Percentiles rank a stretch among this genome's conserved stretches.
Evolutionary conservation across 2,888 invertebrate species (phyloP).

Genomic region (Pecten maximus): DNA sequence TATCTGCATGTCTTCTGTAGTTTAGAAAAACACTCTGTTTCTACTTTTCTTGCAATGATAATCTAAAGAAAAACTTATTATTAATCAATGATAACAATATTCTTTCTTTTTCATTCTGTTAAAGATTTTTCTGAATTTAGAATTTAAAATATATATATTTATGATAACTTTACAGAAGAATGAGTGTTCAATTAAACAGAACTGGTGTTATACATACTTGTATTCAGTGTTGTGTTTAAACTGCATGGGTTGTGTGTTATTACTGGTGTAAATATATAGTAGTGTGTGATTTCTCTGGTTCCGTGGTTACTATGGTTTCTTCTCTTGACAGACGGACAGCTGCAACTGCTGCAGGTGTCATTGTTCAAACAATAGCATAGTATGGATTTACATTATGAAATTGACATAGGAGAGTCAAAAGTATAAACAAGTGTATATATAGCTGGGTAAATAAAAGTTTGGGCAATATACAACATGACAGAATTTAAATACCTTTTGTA

Average conservation of each 20-base stretch:
- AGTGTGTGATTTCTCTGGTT: constrained; percentile 17
- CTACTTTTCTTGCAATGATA: constrained; percentile 23
- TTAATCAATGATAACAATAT: constrained; percentile 26
- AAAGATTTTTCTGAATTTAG: neutral
- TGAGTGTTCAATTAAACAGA: constrained; percentile 1
- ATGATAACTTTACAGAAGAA: neutral
- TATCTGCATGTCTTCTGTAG: constrained; percentile 35
- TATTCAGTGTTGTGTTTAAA: constrained; percentile 33
- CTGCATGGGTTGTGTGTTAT: constrained; percentile 18
- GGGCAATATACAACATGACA: too few relatives aligned
- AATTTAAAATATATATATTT: neutral
- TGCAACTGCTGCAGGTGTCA: neutral
- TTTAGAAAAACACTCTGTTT: neutral
- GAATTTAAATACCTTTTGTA: neutral
- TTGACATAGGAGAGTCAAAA: too few relatives aligned
- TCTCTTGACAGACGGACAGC: neutral
- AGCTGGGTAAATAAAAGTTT: too few relatives aligned
- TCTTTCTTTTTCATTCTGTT: neutral
- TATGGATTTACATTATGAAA: too few relatives aligned
- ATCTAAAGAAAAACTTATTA: neutral
- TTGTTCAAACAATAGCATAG: neutral
- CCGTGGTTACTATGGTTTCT: neutral
- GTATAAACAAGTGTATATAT: too few relatives aligned
- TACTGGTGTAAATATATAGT: constrained; percentile 28
- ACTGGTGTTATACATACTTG: constrained; percentile 14